Conservation (phyloP, 2,888 invertebrate species). For the Camptogramma bilineatum region DNA sequence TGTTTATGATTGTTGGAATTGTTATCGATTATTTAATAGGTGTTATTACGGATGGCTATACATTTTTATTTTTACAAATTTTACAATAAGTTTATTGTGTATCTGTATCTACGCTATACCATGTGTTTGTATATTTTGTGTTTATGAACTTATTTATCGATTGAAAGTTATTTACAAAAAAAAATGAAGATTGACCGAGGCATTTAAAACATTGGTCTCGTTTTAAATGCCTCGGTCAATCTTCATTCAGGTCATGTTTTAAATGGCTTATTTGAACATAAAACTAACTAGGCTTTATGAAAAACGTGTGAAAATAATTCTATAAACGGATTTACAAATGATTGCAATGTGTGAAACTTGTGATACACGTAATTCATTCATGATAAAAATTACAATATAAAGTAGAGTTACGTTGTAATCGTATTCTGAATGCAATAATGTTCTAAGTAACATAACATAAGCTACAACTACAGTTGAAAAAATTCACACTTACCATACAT, state of each 20-base stretch:
- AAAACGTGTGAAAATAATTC: constrained; percentile 24
- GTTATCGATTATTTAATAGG: constrained; percentile 8
- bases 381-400: constrained; percentile 36
- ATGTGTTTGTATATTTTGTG: no score
- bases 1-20: constrained; percentile 5
- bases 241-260: not conserved
- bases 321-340: constrained; percentile 21
- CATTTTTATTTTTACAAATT: not conserved
- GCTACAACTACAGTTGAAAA: no score
- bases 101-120: not conserved
- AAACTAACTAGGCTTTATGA: constrained; percentile 16
- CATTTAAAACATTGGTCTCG: no score
- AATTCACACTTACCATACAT: no score
- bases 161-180: no score
- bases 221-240: no score
- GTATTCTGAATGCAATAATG: not conserved
- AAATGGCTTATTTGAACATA: not conserved
- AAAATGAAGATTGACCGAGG: no score
- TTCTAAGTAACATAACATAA: no score
- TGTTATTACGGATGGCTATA: not conserved
- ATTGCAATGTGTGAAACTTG: constrained; percentile 44
- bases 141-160: no score
- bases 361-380: constrained; percentile 42
- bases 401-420: constrained; percentile 14
- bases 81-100: not conserved